Evolutionary conservation across 2,797 vertebrate genomes (phyloP).

Genomic region (Pelodytes ibericus): DNA sequence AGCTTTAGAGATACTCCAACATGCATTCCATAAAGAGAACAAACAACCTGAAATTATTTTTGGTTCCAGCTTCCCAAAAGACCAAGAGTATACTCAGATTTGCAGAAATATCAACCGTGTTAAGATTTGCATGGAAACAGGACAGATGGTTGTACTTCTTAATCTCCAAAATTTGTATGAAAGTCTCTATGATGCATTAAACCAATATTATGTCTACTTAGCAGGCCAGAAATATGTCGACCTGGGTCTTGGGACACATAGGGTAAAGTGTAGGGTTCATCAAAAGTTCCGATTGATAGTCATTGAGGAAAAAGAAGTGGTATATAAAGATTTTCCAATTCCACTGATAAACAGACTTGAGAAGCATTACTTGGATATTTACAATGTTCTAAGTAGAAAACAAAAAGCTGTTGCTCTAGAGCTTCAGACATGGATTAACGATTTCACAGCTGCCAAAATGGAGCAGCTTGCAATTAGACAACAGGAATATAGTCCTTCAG

Average conservation of each 20-base stretch:
- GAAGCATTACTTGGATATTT: slow-evolving; percentile 93
- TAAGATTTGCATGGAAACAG: slow-evolving; percentile 97
- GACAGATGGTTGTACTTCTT: slow-evolving; percentile 87
- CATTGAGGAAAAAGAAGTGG: slow-evolving; percentile 92
- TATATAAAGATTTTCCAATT: slow-evolving; percentile 91
- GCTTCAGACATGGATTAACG: slow-evolving; percentile 78
- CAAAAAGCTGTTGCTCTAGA: slow-evolving; percentile 74
- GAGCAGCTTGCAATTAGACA: slow-evolving; percentile 53
- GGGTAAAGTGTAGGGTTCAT: slow-evolving; percentile 96
- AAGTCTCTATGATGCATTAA: slow-evolving; percentile 96
- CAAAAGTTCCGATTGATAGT: slow-evolving; percentile 87
- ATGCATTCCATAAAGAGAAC: slow-evolving; percentile 73
- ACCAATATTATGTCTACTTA: slow-evolving; percentile 94
- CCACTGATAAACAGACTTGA: slow-evolving; percentile 96
- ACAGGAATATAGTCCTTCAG: slow-evolving; percentile 75
- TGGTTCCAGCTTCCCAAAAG: slow-evolving; percentile 93
- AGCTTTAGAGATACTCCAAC: slow-evolving; percentile 91
- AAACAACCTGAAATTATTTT: slow-evolving; percentile 93
- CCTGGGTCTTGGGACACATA: slow-evolving; percentile 92
- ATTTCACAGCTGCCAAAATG: slow-evolving; percentile 66
- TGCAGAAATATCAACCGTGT: slow-evolving; percentile 95
- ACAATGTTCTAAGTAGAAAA: slow-evolving; percentile 79
- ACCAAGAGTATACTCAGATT: slow-evolving; percentile 95
- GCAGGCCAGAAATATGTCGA: slow-evolving; percentile 96
- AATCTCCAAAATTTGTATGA: slow-evolving; percentile 96